Evolutionary conservation across 2,113 vertebrate genomes (phyloP), one percentile per base, ranked within the genome.

Genomic region (Todiramphus chloris): DNA sequence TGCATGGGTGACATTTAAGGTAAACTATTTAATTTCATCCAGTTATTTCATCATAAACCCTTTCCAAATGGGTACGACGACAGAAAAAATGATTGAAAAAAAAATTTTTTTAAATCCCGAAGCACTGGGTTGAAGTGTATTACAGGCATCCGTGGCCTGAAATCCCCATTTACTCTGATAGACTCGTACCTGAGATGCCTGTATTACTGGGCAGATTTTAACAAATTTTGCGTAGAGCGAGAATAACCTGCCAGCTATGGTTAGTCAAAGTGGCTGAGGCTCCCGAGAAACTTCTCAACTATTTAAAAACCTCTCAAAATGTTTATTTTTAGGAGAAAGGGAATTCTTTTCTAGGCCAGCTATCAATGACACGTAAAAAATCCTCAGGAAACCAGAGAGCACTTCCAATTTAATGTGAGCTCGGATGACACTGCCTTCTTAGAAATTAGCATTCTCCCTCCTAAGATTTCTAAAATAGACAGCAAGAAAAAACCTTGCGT

Each of bases 1-100:
- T 98, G 98, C 93, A 96, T 98, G 98, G 99, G 97, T 98, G 98
- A 99, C 99, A 99, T 98, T 99, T 99, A 98, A 99, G 98, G 99
- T 98, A 98, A 99, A 99, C 98, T 98, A 98, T 98, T 99, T 98
- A 98, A 99, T 99, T 98, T 98, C 97, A 97, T 97, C 97, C 95
- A 97, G 96, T 98, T 98, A 98, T 98, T 98, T 98, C 98, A 98
- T 98, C 98, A 98, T 96, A 98, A 96, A 96, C 93, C 89, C 95
- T 98, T 94, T 94, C 94, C 93, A 95, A 97, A 82, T 83, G 74
- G 95, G 89, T 92, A 87, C 91, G 80, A 94, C 80, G 74, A 95
- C 44, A 75, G 76, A 70, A 84, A 87, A 76, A 67, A 79, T n/a
- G 56, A 63, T 87, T 91, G 50, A 44, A 55, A 81, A 90, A 17